These are phyloP conservation scores for Lordiphosa collinella DNA, from an alignment of 1,140 invertebrate species.

Conservation along the genomic window DNA sequence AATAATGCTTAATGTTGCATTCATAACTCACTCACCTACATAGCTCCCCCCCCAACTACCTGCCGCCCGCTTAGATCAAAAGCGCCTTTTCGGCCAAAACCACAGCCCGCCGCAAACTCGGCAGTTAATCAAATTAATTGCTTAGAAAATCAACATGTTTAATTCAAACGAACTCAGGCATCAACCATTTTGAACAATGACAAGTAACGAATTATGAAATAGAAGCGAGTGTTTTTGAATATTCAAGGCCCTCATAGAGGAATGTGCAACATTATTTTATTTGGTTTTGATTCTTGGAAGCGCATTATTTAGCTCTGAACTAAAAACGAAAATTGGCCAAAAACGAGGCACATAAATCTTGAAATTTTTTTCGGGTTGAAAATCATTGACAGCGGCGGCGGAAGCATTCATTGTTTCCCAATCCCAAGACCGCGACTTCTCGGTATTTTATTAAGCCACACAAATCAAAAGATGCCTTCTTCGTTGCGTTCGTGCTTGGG, in stretches of 20 bases:
- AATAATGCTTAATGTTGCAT: constrained; percentile 56
- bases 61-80: not conserved
- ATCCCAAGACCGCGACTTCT: constrained; percentile 61
- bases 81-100: constrained; percentile 18
- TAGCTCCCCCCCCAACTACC: not conserved
- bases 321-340: constrained; percentile 77
- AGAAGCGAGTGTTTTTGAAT: constrained; percentile 58
- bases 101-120: constrained; percentile 49
- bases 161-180: constrained; percentile 31
- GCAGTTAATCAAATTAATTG: constrained; percentile 77
- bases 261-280: constrained; percentile 48
- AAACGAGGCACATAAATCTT: constrained; percentile 70
- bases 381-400: constrained; percentile 71
- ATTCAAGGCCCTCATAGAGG: constrained; percentile 55
- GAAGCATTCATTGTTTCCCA: constrained; percentile 77
- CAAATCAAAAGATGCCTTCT: constrained; percentile 64
- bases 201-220: constrained; percentile 71
- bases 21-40: constrained; percentile 39
- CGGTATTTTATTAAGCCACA: constrained; percentile 77
- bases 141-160: constrained; percentile 73
- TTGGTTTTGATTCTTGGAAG: constrained; percentile 58
- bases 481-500: constrained; percentile 15
- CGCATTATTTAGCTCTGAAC: constrained; percentile 73
- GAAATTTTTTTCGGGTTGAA: constrained; percentile 56
- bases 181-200: constrained; percentile 51